Conservation (phyloP, 2,113 vertebrate genomes). For the Ellobius talpinus region DNA sequence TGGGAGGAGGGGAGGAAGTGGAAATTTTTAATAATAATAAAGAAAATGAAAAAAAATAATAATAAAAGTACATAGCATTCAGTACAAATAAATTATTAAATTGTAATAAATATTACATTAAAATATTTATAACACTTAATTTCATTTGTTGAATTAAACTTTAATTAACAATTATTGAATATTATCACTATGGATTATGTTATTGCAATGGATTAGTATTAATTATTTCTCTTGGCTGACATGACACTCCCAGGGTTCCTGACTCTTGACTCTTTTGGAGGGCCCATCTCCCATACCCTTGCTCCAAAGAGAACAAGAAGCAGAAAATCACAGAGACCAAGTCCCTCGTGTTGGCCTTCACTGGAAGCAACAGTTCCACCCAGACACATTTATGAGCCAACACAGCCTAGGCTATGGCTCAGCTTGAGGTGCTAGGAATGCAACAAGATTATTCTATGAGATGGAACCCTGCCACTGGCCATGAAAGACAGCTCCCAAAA, state of each 20-base stretch:
- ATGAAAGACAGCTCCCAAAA: neutral
- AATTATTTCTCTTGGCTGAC: slow-evolving; percentile 10
- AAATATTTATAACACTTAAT: slow-evolving; percentile 37
- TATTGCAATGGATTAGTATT: neutral
- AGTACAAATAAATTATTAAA: slow-evolving; percentile 25
- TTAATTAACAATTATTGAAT: slow-evolving; percentile 47
- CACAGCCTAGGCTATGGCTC: neutral
- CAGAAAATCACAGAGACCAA: neutral
- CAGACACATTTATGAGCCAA: neutral
- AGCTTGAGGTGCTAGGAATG: neutral
- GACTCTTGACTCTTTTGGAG: neutral
- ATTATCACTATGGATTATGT: neutral
- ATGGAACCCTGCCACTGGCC: neutral
- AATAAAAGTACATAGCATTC: neutral
- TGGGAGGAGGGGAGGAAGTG: too few relatives aligned
- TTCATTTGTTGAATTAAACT: slow-evolving; percentile 19
- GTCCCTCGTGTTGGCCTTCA: slow-evolving; percentile 17
- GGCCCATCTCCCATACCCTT: neutral
- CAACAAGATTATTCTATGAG: neutral
- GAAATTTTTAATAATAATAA: too few relatives aligned
- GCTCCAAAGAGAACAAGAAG: slow-evolving; percentile 48
- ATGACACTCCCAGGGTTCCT: neutral
- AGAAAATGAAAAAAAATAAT: too few relatives aligned
- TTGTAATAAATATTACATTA: slow-evolving; percentile 16
- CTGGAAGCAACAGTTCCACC: slow-evolving; percentile 30